Base-by-base conservation (phyloP, 2,888 invertebrate species). In the Tinea pellionella region DNA sequence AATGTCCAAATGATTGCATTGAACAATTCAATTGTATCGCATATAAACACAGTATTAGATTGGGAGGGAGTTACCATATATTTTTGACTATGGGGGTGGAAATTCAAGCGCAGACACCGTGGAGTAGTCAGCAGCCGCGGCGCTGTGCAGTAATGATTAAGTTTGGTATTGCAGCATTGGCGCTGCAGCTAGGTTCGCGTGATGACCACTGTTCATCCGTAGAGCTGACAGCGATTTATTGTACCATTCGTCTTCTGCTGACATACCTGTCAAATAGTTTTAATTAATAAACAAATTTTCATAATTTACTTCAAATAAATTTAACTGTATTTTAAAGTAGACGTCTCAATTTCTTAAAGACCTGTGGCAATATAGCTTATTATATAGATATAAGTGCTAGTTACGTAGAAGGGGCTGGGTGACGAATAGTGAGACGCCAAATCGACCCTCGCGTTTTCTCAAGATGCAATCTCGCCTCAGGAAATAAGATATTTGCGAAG, bases 101-200 rank as follows among this genome's bases (percentile, higher is more conserved):
- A 82, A 87, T 69, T 88, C 88, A 67, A 80, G 83, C 77, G 82
- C 78, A 75, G 84, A 79, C 78, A 86, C 80, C 82, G 80, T 76
- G 68, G 83, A 76, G 71, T 84, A 85, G 66, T 85, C 63, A 60
- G 62, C 64, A 13, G 65, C 63, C 61, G 61, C 86, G 78, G 86
- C 88, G 82, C 87, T 87, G 84, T 86, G 87, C 63, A 88, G 88
- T 76, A 88, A 67, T 86, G 90, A 94, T 95, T 96, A 96, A 94
- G 96, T 96, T 89, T 98, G 98, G 88, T 98, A 98, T 78, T 98
- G 98, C 67, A 98, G 89, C 95, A 98, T 97, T 62, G 97, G 97
- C 69, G 97, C 96, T 63, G 97, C 96, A 62, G 96, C 93, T 73
- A 98, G 91, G 89, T 97, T 97, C 67, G 97, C 96, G 85, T 97